phyloP scores from a whole-genome alignment of 2,888 invertebrate species.

The Orthonychiurus folsomi region DNA sequence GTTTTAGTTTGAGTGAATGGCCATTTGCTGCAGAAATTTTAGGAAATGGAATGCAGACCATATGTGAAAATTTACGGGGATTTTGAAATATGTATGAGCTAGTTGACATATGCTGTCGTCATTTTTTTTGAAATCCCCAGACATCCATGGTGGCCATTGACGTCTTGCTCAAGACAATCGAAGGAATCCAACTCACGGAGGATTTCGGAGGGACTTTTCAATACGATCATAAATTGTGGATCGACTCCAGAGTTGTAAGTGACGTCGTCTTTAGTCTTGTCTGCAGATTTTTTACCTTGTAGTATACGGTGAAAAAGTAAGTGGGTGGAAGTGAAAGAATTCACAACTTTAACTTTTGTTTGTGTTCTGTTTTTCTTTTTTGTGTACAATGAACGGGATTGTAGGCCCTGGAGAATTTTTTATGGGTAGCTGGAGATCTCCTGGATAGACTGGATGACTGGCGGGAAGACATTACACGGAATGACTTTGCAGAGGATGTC shows the following conservation, averaged over 20 bases:
- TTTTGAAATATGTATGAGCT: no score
- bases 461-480: slow-evolving; percentile 83
- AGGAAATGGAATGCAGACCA: no score
- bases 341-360: neutral
- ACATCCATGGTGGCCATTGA: slow-evolving; percentile 95
- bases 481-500: slow-evolving; percentile 91
- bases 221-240: slow-evolving; percentile 96
- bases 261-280: slow-evolving; percentile 6
- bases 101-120: no score
- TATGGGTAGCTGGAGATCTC: slow-evolving; percentile 90
- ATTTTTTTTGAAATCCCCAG: slow-evolving; percentile 47
- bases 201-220: slow-evolving; percentile 88
- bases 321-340: neutral
- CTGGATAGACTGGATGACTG: slow-evolving; percentile 85
- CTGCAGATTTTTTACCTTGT: no score
- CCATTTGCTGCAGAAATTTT: no score
- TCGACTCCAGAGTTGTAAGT: slow-evolving; percentile 71
- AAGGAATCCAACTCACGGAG: slow-evolving; percentile 79
- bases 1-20: no score
- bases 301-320: no score
- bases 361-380: neutral
- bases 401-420: slow-evolving; percentile 83
- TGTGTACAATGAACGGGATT: no score
- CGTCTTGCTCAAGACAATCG: slow-evolving; percentile 84
- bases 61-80: no score